These are phyloP conservation scores for Cinclus mexicanus DNA, from an alignment of 2,113 vertebrate genomes.

Conservation along the genomic window DNA sequence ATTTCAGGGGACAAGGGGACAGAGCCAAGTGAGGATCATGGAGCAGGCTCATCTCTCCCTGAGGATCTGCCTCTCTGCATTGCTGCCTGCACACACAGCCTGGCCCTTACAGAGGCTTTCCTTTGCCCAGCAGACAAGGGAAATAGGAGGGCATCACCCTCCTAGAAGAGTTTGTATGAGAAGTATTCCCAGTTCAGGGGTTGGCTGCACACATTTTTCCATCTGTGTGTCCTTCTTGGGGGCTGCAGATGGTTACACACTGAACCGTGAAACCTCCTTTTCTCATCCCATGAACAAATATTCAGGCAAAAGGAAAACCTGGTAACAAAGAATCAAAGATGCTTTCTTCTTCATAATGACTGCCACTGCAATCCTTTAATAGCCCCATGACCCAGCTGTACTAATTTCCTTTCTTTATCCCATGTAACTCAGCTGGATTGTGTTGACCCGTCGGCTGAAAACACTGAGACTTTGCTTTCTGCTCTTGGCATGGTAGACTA, in stretches of 20 bases:
- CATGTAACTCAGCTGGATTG: neutral
- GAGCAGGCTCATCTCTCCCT: neutral
- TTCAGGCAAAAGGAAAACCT: neutral
- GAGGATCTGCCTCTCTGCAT: neutral
- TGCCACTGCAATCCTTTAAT: neutral
- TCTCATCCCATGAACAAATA: neutral
- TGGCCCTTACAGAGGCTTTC: neutral
- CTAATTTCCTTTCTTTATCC: neutral
- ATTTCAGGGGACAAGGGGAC: neutral
- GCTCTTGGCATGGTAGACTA: neutral
- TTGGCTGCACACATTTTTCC: neutral
- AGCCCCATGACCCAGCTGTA: neutral
- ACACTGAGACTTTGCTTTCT: neutral
- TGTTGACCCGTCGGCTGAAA: neutral
- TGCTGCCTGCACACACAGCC: accelerated
- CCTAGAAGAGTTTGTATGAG: neutral
- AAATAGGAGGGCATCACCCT: neutral
- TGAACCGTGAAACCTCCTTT: neutral
- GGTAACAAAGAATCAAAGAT: neutral
- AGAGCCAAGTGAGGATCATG: neutral
- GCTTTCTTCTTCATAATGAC: neutral
- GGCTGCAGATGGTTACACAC: neutral
- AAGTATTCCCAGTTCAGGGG: neutral
- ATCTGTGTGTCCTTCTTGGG: neutral
- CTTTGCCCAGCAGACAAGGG: accelerated